Percentiles rank a stretch among this genome's conserved stretches.
phyloP scores from a whole-genome alignment of 1,140 invertebrate genomes.

The Panonychus citri region DNA sequence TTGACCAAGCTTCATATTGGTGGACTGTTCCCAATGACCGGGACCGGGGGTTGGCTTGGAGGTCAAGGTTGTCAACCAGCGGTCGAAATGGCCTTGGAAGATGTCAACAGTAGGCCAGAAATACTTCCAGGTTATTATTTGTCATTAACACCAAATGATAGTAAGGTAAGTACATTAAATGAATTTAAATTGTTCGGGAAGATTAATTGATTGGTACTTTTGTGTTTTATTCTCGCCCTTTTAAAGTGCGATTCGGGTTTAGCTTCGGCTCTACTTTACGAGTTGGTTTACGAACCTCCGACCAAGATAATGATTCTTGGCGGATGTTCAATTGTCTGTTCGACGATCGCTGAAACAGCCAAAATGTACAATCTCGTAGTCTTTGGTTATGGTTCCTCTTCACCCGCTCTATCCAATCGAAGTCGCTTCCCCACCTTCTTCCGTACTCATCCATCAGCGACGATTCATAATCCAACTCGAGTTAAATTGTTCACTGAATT shows the following conservation, averaged over 20 bases:
- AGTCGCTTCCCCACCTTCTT: slow-evolving; percentile 92
- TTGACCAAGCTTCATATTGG: slow-evolving; percentile 56
- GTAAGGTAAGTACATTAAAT: slow-evolving; percentile 46
- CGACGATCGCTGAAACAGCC: slow-evolving; percentile 91
- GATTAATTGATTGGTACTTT: not conserved
- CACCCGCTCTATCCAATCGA: slow-evolving; percentile 88
- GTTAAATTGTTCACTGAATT: slow-evolving; percentile 92
- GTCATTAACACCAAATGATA: slow-evolving; percentile 82
- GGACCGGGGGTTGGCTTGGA: slow-evolving; percentile 57
- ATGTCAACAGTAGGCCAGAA: slow-evolving; percentile 73
- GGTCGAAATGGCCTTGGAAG: slow-evolving; percentile 74
- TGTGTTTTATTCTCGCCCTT: not conserved
- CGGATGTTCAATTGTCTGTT: slow-evolving; percentile 96
- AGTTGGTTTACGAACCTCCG: slow-evolving; percentile 83
- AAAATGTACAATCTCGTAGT: slow-evolving; percentile 99
- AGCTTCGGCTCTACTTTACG: slow-evolving; percentile 92
- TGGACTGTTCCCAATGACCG: slow-evolving; percentile 86
- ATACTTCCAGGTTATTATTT: slow-evolving; percentile 75
- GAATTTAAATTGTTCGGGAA: not conserved
- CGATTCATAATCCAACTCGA: slow-evolving; percentile 92
- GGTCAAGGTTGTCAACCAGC: slow-evolving; percentile 82
- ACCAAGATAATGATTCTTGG: slow-evolving; percentile 85
- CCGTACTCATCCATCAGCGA: slow-evolving; percentile 94
- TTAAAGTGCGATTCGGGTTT: slow-evolving; percentile 87
- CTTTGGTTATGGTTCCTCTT: slow-evolving; percentile 90